A percentile compares a stretch with the other conserved stretches of the same genome.
Conservation (phyloP, 2,113 vertebrate species). For the Otus sunia region DNA sequence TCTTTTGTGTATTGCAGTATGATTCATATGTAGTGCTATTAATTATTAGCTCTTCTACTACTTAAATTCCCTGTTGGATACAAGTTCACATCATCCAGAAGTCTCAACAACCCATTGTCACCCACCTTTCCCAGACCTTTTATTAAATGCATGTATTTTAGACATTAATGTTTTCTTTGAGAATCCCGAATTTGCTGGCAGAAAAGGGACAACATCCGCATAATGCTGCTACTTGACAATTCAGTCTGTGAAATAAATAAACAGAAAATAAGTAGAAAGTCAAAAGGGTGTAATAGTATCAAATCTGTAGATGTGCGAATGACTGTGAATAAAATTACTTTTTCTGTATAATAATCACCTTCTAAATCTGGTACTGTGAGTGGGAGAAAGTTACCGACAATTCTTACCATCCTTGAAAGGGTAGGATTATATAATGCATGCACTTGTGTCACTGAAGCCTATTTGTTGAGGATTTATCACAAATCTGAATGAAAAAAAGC, state of each 20-base stretch:
- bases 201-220: background rate
- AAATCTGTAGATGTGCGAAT: background rate
- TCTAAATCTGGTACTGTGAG: background rate
- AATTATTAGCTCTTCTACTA: background rate
- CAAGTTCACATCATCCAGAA: background rate
- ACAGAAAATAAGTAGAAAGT: background rate
- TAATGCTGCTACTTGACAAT: background rate
- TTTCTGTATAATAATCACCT: background rate
- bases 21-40: background rate
- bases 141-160: background rate
- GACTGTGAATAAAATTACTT: background rate
- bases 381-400: background rate
- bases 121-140: background rate
- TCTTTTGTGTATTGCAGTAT: background rate
- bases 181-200: background rate
- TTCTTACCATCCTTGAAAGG: background rate
- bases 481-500: background rate
- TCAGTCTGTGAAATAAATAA: background rate
- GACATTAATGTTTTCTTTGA: background rate
- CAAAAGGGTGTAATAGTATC: background rate
- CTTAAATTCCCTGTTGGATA: background rate
- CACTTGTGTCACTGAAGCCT: background rate
- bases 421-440: background rate
- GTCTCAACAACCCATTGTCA: background rate
- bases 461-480: background rate